These are phyloP conservation scores for Erannis defoliaria DNA, from an alignment of 2,888 invertebrate species.

Conservation along the genomic window DNA sequence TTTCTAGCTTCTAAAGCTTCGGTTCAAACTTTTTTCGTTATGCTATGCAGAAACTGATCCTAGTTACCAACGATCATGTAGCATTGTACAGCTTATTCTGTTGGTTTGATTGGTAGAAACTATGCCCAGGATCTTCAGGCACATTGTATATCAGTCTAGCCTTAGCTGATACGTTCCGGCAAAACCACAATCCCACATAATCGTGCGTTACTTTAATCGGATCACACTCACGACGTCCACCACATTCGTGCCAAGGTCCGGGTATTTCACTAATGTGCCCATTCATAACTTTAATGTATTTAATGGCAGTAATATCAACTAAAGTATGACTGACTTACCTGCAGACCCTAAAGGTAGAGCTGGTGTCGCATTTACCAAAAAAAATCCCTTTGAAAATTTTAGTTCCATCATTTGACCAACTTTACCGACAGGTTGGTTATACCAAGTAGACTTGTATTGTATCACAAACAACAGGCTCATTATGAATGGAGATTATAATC, in stretches of 20 bases:
- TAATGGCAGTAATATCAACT: constrained; percentile 16
- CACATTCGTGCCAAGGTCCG: constrained; percentile 46
- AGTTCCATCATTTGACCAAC: neutral
- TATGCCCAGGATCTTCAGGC: no score
- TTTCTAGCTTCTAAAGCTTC: no score
- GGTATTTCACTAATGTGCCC: constrained; percentile 43
- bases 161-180: neutral
- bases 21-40: no score
- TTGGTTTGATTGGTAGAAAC: no score
- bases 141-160: neutral
- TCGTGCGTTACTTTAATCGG: constrained; percentile 36
- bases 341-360: neutral
- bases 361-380: neutral
- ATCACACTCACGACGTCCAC: constrained; percentile 39
- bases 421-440: neutral
- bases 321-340: neutral
- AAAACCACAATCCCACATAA: constrained; percentile 5
- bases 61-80: no score
- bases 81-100: no score
- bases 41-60: no score
- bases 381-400: neutral
- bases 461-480: constrained; percentile 8
- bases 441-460: constrained; percentile 3
- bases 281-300: constrained; percentile 41
- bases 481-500: constrained; percentile 19